Conservation (phyloP, 2,888 invertebrate species). For the Pseudanteris insignis region DNA sequence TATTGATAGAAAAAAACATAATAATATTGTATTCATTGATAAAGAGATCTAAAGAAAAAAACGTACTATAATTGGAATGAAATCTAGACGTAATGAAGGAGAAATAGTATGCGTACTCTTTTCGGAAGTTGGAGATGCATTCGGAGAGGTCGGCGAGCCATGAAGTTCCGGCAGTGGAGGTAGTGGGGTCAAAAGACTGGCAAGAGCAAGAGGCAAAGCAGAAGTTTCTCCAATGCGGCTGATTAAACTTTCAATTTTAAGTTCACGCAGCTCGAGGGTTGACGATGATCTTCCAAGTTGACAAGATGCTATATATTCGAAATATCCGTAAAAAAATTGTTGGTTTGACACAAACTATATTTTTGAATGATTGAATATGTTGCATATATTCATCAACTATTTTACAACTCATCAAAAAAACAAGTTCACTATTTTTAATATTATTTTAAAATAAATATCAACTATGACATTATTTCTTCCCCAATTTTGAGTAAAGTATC, state of each 20-base stretch:
- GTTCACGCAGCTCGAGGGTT: constrained; percentile 52
- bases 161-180: constrained; percentile 53
- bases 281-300: constrained; percentile 52
- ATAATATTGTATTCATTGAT: no score
- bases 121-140: constrained; percentile 54
- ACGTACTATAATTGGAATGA: not conserved
- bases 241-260: constrained; percentile 51
- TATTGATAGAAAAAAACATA: no score
- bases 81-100: constrained; percentile 17
- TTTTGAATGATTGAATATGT: no score
- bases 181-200: constrained; percentile 51
- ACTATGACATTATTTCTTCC: no score
- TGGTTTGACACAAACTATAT: no score
- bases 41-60: not conserved
- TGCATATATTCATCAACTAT: no score
- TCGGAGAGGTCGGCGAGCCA: constrained; percentile 53
- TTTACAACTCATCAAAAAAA: no score
- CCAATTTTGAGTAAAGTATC: no score
- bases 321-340: constrained; percentile 30
- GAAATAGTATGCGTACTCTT: constrained; percentile 50
- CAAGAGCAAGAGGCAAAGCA: constrained; percentile 51
- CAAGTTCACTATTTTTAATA: no score
- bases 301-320: constrained; percentile 46
- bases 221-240: constrained; percentile 52
- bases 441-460: no score